Base-by-base conservation (phyloP, 1,140 invertebrate genomes). In the Drosophila tropicalis region DNA sequence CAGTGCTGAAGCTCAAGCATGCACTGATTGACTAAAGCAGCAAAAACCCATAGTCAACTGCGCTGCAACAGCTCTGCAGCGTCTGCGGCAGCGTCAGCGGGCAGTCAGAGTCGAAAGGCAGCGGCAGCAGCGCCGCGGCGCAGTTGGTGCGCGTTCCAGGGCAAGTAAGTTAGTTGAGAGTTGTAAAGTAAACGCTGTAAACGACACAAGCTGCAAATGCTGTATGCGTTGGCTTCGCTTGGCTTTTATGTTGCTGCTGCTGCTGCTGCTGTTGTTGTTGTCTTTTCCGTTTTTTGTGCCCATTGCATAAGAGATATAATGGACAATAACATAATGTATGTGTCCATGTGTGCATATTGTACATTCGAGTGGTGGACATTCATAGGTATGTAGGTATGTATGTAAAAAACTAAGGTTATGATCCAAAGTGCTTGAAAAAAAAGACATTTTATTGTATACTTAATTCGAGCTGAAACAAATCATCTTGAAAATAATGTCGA, bases 161-260 rank as follows among this genome's bases (percentile, higher is more conserved):
- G 41, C 36, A 19, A 6, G 34, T 10, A 12, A 12, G 36, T 5
- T 4, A 29, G 51, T 51, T 29, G 54, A 29, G 39, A 62, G 61
- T 47, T 68, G 78, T 62, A 70, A 66, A 67, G 80, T 57, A 80
- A 79, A 57, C 58, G 70, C 72, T 76, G 81, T 67, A 74, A 84
- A 76, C 73, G 81, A 67, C 76, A 81, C 81, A 66, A 66, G 81
- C 81, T 81, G 74, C 74, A 81, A 85, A 85, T 81, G 78, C 65
- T 84, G 81, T 62, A 32, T 22, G 74, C 39, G 54, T 36, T n/a
- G 67, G 41, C 60, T 74, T 60, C 1, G 40, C 29, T 54, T 1
- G 56, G 29, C 54, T 62, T 65, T 65, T 22, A 44, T 72, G 65
- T 67, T 66, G 55, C 6, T 36, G 34, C 10, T 47, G 44, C 7